A percentile compares a stretch with the other conserved stretches of the same genome.
phyloP scores from a whole-genome alignment of 2,113 vertebrate species.

The Alces alces region DNA sequence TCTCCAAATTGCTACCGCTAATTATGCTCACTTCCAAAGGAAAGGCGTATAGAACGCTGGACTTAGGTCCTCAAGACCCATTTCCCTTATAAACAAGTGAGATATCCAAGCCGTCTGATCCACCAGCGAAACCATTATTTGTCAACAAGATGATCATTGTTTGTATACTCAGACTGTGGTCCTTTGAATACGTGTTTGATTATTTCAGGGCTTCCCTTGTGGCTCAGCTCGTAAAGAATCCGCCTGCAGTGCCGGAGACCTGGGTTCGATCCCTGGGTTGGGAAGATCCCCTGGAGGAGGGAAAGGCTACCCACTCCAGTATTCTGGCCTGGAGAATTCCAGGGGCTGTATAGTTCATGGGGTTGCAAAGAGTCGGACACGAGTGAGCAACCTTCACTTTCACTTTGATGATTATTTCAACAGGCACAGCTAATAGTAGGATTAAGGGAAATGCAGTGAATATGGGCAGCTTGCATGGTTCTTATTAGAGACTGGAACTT shows the following conservation, averaged over 20 bases:
- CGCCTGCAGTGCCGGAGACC: background rate
- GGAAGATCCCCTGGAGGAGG: background rate
- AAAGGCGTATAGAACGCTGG: too few relatives aligned
- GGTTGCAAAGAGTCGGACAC: accelerated
- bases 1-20: background rate
- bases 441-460: too few relatives aligned
- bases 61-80: background rate
- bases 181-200: background rate
- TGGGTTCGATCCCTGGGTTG: accelerated
- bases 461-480: too few relatives aligned
- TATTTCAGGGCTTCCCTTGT: background rate
- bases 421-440: too few relatives aligned
- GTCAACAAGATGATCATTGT: accelerated
- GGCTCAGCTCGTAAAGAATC: background rate
- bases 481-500: background rate
- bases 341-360: accelerated
- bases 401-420: background rate
- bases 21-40: background rate
- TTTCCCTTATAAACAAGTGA: background rate
- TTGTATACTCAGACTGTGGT: accelerated
- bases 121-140: too few relatives aligned
- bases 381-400: background rate
- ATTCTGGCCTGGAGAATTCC: background rate
- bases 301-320: background rate
- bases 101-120: too few relatives aligned